Evolutionary conservation across 2,113 vertebrate species (phyloP).

Genomic region (Puffinus mauretanicus): DNA sequence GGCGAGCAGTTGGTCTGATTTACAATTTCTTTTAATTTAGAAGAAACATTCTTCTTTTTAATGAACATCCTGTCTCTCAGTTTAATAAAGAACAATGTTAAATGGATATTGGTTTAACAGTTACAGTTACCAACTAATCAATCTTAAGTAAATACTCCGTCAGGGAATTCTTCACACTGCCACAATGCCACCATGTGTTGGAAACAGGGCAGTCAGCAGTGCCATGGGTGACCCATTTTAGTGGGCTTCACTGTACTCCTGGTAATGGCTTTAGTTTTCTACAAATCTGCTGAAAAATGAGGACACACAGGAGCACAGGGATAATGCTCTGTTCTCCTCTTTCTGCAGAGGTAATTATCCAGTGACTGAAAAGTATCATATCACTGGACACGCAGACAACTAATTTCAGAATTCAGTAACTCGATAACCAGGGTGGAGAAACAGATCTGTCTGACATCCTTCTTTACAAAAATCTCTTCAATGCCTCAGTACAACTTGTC

Average conservation of each 20-base stretch:
- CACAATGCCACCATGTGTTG: not conserved
- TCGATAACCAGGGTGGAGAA: not conserved
- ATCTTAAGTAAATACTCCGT: not conserved
- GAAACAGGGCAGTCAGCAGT: not conserved
- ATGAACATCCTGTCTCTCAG: not conserved
- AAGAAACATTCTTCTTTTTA: not conserved
- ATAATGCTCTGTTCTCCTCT: not conserved
- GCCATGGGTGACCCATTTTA: not conserved
- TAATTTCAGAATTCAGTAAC: not conserved
- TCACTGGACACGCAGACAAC: not conserved
- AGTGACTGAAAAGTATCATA: not conserved
- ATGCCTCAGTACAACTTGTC: conserved; percentile 7
- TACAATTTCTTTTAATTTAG: not conserved
- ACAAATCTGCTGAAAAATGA: not conserved
- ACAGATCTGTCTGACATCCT: not conserved
- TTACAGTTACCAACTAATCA: not conserved
- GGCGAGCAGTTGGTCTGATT: not conserved
- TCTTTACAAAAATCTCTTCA: not conserved
- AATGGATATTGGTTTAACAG: not conserved
- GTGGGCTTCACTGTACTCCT: not conserved
- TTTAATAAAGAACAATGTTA: conserved; percentile 4
- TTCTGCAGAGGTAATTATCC: not conserved
- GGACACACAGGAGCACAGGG: not conserved
- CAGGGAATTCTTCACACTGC: not conserved
- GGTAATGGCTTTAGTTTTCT: not conserved